Base-by-base conservation (phyloP, 2,113 vertebrate species). In the Puffinus mauretanicus region DNA sequence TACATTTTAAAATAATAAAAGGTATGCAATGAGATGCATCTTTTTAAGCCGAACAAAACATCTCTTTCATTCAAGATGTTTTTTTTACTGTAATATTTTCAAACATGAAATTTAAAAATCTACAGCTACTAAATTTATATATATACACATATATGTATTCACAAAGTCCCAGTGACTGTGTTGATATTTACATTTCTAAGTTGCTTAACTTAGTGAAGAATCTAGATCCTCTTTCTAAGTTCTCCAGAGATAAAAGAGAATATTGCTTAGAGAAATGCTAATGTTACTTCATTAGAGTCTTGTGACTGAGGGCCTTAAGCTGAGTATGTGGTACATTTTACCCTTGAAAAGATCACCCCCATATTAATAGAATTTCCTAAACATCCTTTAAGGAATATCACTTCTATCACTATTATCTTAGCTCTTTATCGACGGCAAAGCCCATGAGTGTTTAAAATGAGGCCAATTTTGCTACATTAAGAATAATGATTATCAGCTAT, bases 401-500 rank as follows among this genome's bases (percentile, higher is more conserved):
- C 13, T 91, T 91, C 71, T 58, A 58, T 75, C 64, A 36, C 32
- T 89, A 80, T 96, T 94, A 86, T 84, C 93, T 92, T 76, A 72
- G 49, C 70, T 86, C 86, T 90, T 72, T 77, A 94, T 94, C 2
- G 4, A 93, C 93, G 62, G 44, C 57, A 95, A 94, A 94, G 71
- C 89, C 82, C 85, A 66, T 17, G 87, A 96, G 89, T 90, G 55
- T 86, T 95, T 85, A 87, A 95, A 96, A 95, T 91, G 30, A 94
- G 91, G 83, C 49, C 34, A 91, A 70, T 87, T 91, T 95, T 89
- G 16, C 34, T 51, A 88, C 73, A 85, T 85, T 93, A 85, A 61
- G 69, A 89, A 72, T 85, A 76, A 93, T 49, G 65, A 89, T 82
- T 89, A 93, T 85, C 42, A 77, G 73, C 80, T 80, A 55, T 72